Conservation (phyloP, 2,888 invertebrate genomes). For the Sminthurinus aureus region DNA sequence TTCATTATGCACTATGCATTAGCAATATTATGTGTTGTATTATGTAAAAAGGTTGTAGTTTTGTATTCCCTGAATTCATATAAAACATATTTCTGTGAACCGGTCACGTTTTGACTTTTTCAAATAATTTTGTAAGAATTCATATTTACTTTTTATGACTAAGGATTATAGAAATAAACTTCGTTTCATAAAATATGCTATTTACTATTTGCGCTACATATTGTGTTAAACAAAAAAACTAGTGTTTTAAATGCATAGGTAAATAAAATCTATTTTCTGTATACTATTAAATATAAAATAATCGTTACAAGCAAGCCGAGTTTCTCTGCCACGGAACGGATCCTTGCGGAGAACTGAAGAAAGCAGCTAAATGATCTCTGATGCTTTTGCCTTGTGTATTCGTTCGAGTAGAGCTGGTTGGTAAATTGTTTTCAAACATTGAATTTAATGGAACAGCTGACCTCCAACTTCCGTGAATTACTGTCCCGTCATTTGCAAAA, state of each 20-base stretch:
- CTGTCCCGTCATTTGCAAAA: conserved; percentile 9
- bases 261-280: not conserved
- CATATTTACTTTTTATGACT: no score
- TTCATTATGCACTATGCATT: not conserved
- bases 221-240: not conserved
- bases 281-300: not conserved
- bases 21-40: not conserved
- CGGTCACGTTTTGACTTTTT: no score
- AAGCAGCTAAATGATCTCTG: not conserved
- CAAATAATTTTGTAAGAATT: no score
- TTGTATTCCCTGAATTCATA: not conserved
- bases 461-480: not conserved
- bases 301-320: not conserved
- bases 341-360: not conserved
- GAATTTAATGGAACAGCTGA: not conserved
- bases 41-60: not conserved
- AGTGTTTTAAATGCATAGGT: not conserved
- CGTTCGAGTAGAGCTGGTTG: no score
- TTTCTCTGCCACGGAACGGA: not conserved
- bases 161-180: no score
- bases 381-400: no score
- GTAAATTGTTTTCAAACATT: no score
- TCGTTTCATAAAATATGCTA: not conserved
- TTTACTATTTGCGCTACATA: not conserved
- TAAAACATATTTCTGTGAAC: no score